Base-by-base conservation (phyloP, 1,140 invertebrate species). In the Copidosoma floridanum region DNA sequence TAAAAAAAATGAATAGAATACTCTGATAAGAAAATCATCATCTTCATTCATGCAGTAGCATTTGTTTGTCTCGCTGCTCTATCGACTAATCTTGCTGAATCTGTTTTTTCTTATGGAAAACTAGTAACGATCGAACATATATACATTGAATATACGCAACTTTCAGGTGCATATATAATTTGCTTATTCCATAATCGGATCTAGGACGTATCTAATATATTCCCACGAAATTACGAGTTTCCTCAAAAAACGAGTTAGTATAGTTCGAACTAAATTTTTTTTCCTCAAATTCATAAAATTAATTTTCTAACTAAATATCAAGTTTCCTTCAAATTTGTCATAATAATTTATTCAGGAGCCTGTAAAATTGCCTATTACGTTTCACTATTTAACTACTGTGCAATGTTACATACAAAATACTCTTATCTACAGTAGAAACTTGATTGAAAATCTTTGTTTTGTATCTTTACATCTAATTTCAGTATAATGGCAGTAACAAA, bases 111-210 rank as follows among this genome's bases (percentile, higher is more conserved):
- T 52, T 56, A 52, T 23, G n/a, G 41, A 57, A 64, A 73, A 65
- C 68, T 74, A 71, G 65, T 66, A 69, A 73, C 68, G 65, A 67
- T 69, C 52, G 64, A 72, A 71, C 69, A 69, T 70, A 56, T 51
- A 52, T 52, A 60, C 47, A 51, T 44, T 50, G 43, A 51, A 55
- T 58, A 60, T 40, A 43, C 11, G 32, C 26, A 23, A 56, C 20
- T 57, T 56, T 35, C 46, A 52, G 27, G 44, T 52, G 35, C n/a
- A n/a, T 51, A 56, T 59, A 46, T 23, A 51, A 55, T 53, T 56
- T 40, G 47, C 16, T 60, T 59, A 35, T 29, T 56, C 59, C 57
- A 56, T 32, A 51, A 63, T 66, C 53, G 57, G 64, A 70, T 63
- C 51, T 64, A 65, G 46, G 54, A 68, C 46, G 44, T 63, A 65